Evolutionary conservation across 2,797 vertebrate genomes (phyloP), one percentile per base, ranked within the genome.

Genomic region (Lindbergichthys nudifrons): DNA sequence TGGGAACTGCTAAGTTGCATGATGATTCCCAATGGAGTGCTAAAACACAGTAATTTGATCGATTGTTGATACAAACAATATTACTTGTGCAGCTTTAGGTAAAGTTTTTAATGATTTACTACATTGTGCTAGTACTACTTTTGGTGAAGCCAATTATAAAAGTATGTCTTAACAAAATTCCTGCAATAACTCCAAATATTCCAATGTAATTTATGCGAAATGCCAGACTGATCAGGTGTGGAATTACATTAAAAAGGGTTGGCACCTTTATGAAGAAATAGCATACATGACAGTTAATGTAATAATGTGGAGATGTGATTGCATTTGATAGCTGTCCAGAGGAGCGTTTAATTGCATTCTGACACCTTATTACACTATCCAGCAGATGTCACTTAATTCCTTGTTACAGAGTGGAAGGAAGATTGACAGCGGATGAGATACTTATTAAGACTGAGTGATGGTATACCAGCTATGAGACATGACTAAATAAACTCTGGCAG

Each of bases 361-460:
- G 81, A 85, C 75, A 85, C 16, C 70, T 84, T 80, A 87, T 82
- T 82, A 81, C 65, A 62, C 70, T 56, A 75, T 79, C 50, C 64
- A 43, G 77, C 79, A 80, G 79, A 67, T 85, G 75, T 78, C 62
- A 66, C 75, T 78, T 90, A 86, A 90, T 87, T 84, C 76, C 74
- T 76, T 73, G 71, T 81, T 74, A 75, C 58, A 75, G 61, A 53
- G 43, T 63, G 53, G 48, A 70, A 51, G 21, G 21, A 39, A 43
- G 70, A 74, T 42, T 75, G 81, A 77, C 84, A 82, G 65, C 12
- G 4, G 57, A 82, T 69, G 45, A 74, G 65, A 77, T 62, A 48
- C 77, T 57, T 71, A 85, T 84, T 81, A 79, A 85, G 65, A 21
- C 60, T 23, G 80, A 84, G 61, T n/a, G 82, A 81, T 67, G 68